Base-by-base conservation (phyloP, 1,140 invertebrate species). In the Teleogryllus occipitalis region DNA sequence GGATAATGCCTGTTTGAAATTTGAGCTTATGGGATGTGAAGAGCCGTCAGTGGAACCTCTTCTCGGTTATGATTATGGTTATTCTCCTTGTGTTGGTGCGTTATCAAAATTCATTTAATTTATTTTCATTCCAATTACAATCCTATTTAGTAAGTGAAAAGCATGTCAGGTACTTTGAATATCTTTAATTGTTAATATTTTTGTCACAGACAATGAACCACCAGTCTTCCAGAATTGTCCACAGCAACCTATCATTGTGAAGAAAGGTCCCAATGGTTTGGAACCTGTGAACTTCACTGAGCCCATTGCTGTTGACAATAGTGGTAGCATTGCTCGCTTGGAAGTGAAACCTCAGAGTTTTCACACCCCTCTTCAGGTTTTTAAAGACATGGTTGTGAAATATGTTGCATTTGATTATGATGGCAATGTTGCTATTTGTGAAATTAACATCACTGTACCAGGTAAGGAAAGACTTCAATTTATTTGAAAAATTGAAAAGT, bases 391-490 rank as follows among this genome's bases (percentile, higher is more conserved):
- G 80, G 93, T 97, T 72, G 95, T 98, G 0, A 95, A 97, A 89
- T 99, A 98, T 83, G 92, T 97, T 7, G 97, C 97, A 0, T 98
- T 95, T 84, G 97, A 99, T 88, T 96, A 96, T 83, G 97, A 98
- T 85, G 97, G 97, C 82, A 98, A 99, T 84, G 95, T 97, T 39
- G 97, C 97, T 46, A 97, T 98, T 85, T 99, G 97, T 84, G 94
- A 96, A 89, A 96, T 98, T 7, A 97, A 97, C 83, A 97, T 98
- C 22, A 97, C 96, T 8, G 95, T 97, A 7, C 94, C 95, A 49
- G 91, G 90, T 90, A 86, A 84, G 82, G 7, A 10, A 39, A 39
- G 27, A 39, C 27, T 39, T 39, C 27, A 1, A 39, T 39, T 39
- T 39, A 39, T 39, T 39, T 39, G 27, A 39, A 39, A 39, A 39